phyloP scores from a whole-genome alignment of 30 jellyfish, hydroid and myxozoan genomes.

The Turritopsis dohrnii region DNA sequence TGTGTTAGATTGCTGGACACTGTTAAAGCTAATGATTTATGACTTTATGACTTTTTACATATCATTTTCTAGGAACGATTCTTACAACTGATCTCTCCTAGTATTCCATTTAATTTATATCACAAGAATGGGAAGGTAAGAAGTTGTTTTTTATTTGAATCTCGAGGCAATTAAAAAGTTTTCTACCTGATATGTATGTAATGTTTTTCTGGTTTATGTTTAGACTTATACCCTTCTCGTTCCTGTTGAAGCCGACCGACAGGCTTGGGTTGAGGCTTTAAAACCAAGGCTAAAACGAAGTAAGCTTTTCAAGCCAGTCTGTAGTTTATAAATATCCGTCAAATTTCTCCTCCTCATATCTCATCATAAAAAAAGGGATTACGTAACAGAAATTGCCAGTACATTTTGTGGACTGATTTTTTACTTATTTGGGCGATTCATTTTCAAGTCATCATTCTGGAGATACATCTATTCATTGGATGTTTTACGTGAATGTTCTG shows the following conservation, averaged over 20 bases:
- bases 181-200: too few species aligned
- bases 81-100: slow-evolving; percentile 78
- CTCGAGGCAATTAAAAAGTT: too few species aligned
- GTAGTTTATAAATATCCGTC: not conserved
- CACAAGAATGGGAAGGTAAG: slow-evolving; percentile 84
- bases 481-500: not conserved
- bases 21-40: too few species aligned
- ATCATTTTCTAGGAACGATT: slow-evolving; percentile 53
- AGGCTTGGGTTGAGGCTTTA: slow-evolving; percentile 91
- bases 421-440: too few species aligned
- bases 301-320: not conserved
- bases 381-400: too few species aligned
- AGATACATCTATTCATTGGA: not conserved
- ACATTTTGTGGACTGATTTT: too few species aligned
- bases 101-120: slow-evolving; percentile 66
- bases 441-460: too few species aligned
- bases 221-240: slow-evolving; percentile 78
- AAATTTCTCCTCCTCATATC: too few species aligned
- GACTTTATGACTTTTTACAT: too few species aligned
- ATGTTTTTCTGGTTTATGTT: too few species aligned
- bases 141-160: not conserved
- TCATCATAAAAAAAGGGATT: too few species aligned
- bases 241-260: slow-evolving; percentile 58
- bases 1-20: too few species aligned
- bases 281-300: slow-evolving; percentile 79